Base-by-base conservation (phyloP, 2,113 vertebrate genomes). In the Clinocottus analis region DNA sequence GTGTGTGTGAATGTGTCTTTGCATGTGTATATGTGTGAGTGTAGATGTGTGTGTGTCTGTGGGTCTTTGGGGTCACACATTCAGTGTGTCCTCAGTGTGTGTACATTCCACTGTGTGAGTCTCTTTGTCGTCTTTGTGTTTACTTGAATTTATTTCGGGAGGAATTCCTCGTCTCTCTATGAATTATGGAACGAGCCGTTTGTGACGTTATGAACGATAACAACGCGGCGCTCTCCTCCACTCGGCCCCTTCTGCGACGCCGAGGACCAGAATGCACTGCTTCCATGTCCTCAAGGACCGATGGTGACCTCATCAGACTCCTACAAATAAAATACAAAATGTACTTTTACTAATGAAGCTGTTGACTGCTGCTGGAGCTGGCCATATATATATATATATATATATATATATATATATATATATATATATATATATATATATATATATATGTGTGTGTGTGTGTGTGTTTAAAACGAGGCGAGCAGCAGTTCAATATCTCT, bases 101-200 rank as follows among this genome's bases (percentile, higher is more conserved):
- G 96, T 95, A 95, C 96, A 96, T 96, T 95, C 96, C 94, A 94
- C 95, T 95, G 96, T 97, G 96, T 97, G 96, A 96, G 95, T 95
- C 94, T 97, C 96, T 97, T 96, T 97, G 97, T 98, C 95, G 96
- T 93, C 87, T 76, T 31, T 4, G 93, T 98, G 97, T 98, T 98
- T 97, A 97, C 96, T 96, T 93, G 94, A 93, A 96, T 96, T 96
- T 98, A 98, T 98, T 97, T 98, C 97, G 96, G 97, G 97, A 97
- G 96, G 37, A 39, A 96, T 96, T 97, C 96, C 97, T 96, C 96
- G 94, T 93, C 96, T 96, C 95, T 95, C 95, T 96, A 96, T 97
- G 97, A 97, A 97, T 97, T 96, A 97, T 95, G 96, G 96, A 96
- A 95, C 95, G 95, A 95, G 88, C 79, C 89, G 95, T 96, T 93